A percentile compares a stretch with the other conserved stretches of the same genome.
Conservation (phyloP, 2,888 invertebrate genomes). For the Pseudanteris insignis region DNA sequence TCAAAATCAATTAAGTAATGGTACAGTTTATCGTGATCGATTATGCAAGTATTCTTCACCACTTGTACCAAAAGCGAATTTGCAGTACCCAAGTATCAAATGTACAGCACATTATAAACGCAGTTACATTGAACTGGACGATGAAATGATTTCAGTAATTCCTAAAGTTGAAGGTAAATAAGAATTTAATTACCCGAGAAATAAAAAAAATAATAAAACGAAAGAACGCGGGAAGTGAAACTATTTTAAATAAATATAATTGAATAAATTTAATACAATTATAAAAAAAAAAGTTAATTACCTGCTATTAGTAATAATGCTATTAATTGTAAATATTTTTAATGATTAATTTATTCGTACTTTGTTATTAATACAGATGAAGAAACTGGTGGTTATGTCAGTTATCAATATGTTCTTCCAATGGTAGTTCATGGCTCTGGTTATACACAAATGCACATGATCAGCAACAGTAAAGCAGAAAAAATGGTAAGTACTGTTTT, state of each 20-base stretch:
- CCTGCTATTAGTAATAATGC: no score
- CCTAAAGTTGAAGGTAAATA: conserved; percentile 81
- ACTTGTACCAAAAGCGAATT: conserved; percentile 59
- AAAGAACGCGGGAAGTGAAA: no score
- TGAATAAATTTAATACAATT: no score
- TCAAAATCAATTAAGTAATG: conserved; percentile 62
- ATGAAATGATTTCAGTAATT: conserved; percentile 76
- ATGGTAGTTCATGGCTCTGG: conserved; percentile 78
- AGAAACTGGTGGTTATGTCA: conserved; percentile 76
- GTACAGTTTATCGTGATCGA: conserved; percentile 56
- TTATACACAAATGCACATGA: conserved; percentile 74
- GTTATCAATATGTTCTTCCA: conserved; percentile 72
- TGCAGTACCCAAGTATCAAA: conserved; percentile 66
- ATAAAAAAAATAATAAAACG: no score
- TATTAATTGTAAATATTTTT: neutral
- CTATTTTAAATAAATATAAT: no score
- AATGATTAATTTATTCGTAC: neutral
- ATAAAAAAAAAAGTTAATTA: no score
- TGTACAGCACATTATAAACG: conserved; percentile 75
- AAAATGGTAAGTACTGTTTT: conserved; percentile 67
- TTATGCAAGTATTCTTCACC: conserved; percentile 57
- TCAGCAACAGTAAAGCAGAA: conserved; percentile 69
- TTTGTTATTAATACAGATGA: conserved; percentile 72
- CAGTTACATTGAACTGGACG: conserved; percentile 76
- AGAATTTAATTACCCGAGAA: neutral